Base-by-base conservation (phyloP, 2,113 vertebrate species). In the Larimichthys polyactis region DNA sequence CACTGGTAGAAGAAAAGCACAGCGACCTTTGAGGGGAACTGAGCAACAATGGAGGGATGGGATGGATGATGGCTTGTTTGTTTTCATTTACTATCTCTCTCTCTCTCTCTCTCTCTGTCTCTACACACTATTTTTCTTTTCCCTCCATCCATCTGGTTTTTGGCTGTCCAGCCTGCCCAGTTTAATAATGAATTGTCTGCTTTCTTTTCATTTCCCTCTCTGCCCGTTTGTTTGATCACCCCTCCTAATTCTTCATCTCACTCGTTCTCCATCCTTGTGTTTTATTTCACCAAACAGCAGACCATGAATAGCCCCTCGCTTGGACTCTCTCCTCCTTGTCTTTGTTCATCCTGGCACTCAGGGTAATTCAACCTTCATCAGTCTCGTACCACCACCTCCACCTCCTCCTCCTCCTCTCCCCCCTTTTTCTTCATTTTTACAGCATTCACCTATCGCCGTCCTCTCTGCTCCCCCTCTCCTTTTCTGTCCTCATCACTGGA, bases 51-150 rank as follows among this genome's bases (percentile, higher is more conserved):
- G 58, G 82, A 87, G 63, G 86, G 72, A 78, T 40, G 77, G 82
- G 84, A 93, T 82, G 82, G 90, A 91, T 79, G 92, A 91, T 82
- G 88, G 76, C 87, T 88, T 91, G 91, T 94, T 94, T 93, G 90
- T 93, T 93, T 93, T 92, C 75, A 71, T 89, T 87, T 80, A 65
- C 73, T 83, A 63, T 88, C 87, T 84, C 82, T 78, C 36, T 55
- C 52, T 40, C 17, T 88, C 87, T 84, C 82, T 78, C 36, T 55
- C 52, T 40, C 17, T 27, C 24, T 43, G 19, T 36, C 60, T 68
- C 62, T 79, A 44, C 69, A 74, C 83, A 72, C 65, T 55, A 72
- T 84, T 86, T 75, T 73, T 84, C 71, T 79, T 75, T 64, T 59
- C 52, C 69, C 81, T 76, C 55, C 71, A 87, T 89, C 83, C 75